phyloP scores from a whole-genome alignment of 2,797 vertebrate genomes.

The Halcyon leucocephala region DNA sequence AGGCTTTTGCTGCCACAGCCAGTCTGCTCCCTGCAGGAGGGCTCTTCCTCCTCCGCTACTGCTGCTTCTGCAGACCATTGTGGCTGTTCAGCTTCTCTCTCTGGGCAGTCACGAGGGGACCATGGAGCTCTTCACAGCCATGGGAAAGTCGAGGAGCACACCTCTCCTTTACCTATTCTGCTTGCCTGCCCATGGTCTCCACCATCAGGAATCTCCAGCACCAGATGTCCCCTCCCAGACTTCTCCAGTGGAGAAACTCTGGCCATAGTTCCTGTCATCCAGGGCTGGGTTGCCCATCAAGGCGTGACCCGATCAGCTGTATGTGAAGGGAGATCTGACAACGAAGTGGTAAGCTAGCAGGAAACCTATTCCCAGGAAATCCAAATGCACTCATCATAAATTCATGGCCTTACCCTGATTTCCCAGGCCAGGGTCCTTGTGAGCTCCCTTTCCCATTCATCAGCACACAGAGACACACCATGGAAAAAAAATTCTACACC shows the following conservation, averaged over 20 bases:
- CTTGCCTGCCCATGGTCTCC: background rate
- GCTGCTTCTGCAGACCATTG: background rate
- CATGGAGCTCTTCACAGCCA: background rate
- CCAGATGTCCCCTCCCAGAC: background rate
- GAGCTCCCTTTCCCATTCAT: background rate
- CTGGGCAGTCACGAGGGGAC: background rate
- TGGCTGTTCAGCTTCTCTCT: background rate
- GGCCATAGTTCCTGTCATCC: background rate
- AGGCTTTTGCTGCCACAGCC: background rate
- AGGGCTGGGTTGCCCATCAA: background rate
- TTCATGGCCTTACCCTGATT: background rate
- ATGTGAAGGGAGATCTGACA: background rate
- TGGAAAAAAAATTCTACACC: background rate
- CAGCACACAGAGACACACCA: background rate
- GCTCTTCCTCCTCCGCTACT: background rate
- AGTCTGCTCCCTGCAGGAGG: accelerated
- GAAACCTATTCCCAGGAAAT: background rate
- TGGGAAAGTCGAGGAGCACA: background rate
- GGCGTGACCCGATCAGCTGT: background rate
- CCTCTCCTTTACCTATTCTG: background rate
- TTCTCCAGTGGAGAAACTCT: background rate
- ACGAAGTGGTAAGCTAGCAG: background rate
- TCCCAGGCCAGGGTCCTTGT: background rate
- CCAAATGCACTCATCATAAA: background rate
- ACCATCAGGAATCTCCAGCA: background rate